These are phyloP conservation scores for Pseudorectes ferrugineus DNA, from an alignment of 2,113 vertebrate species.

Conservation along the genomic window DNA sequence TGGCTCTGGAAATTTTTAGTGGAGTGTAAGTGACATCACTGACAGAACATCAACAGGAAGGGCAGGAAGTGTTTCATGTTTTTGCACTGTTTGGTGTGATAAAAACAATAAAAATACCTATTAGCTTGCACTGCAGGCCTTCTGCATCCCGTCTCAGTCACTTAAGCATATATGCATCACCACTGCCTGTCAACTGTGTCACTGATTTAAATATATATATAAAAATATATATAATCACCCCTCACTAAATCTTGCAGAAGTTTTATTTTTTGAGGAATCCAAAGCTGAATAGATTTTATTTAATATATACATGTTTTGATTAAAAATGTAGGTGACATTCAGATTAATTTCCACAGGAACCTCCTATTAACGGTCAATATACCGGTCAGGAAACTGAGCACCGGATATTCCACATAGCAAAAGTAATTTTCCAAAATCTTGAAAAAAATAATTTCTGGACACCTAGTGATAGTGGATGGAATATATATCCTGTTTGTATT, in stretches of 20 bases:
- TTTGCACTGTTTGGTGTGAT: slow-evolving; percentile 65
- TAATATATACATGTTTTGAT: background rate
- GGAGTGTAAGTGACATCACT: slow-evolving; percentile 68
- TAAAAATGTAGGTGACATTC: background rate
- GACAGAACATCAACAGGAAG: slow-evolving; percentile 70
- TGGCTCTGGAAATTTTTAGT: slow-evolving; percentile 68
- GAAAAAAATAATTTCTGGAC: background rate
- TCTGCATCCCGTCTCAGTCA: slow-evolving; percentile 25
- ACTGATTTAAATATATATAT: background rate
- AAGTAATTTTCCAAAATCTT: slow-evolving; percentile 34
- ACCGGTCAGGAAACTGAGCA: slow-evolving; percentile 7
- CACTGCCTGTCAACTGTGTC: background rate
- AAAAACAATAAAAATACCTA: slow-evolving; percentile 63
- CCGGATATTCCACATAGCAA: background rate
- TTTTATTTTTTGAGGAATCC: background rate
- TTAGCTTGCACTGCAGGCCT: slow-evolving; percentile 1
- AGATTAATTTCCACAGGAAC: slow-evolving; percentile 37
- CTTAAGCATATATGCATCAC: background rate
- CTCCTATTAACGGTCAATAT: slow-evolving; percentile 11
- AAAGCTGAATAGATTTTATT: background rate
- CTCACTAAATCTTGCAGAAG: background rate
- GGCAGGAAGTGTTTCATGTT: slow-evolving; percentile 69
- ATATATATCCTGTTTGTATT: background rate
- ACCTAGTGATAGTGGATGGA: background rate
- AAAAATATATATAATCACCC: background rate